Base-by-base conservation (phyloP, 2,113 vertebrate species). In the Boleophthalmus pectinirostris region DNA sequence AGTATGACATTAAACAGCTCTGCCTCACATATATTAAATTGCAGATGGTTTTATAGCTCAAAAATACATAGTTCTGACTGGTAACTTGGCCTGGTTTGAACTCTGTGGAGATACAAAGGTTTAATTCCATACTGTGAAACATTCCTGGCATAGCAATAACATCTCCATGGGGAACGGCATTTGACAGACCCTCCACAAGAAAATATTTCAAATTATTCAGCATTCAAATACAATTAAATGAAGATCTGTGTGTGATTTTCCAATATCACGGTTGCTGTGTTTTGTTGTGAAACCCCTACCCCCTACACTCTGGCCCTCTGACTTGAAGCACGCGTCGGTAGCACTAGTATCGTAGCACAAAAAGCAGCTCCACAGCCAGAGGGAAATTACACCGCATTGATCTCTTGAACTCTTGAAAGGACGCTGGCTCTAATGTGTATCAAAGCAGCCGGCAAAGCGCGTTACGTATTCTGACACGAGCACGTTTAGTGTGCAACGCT, bases 361-460 rank as follows among this genome's bases (percentile, higher is more conserved):
- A 71, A 71, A 15, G 33, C 46, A 23, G 1, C 1, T 0, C 61
- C 64, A 35, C 77, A 8, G 79, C 80, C 76, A 0, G 46, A 81
- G 86, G 71, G 21, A 78, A 74, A 81, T 75, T 72, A 54, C 56
- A 69, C 69, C 5, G 51, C 76, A 75, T 71, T 81, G 84, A 87
- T 82, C 80, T 76, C 78, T 82, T 86, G 77, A 87, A 87, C 81
- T 61, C 72, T 83, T 85, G 77, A 87, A 81, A 68, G 72, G 78
- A 72, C 73, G 78, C 82, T 63, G 72, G 64, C 63, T 85, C 73
- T 69, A 81, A 79, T 70, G 79, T 87, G 88, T 78, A 87, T 92
- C 86, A 90, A 87, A 89, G 80, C 5, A 75, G 35, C 29, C 29
- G 4, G 29, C 29, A 72, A n/a, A 86, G 77, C 74, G 53, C 20